Percentiles rank a stretch among this genome's conserved stretches.
Evolutionary conservation across 2,888 invertebrate genomes (phyloP).

Genomic region (Scaptomyza caliginosa): DNA sequence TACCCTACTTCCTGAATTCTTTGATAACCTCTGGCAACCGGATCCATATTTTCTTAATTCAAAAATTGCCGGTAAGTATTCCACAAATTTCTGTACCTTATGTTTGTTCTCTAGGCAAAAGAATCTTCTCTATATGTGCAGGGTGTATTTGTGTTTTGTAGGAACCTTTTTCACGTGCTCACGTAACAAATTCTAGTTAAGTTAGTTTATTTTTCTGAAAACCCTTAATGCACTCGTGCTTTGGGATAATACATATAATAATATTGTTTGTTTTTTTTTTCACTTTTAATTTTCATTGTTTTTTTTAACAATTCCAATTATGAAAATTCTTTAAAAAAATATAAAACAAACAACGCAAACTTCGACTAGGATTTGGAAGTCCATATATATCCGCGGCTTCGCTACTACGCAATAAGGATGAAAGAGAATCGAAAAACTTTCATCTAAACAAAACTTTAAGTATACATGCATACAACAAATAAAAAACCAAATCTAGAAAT

Average conservation of each 20-base stretch:
- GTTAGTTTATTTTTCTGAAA: not conserved
- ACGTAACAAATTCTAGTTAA: not conserved
- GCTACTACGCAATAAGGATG: constrained; percentile 82
- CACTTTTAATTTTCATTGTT: constrained; percentile 58
- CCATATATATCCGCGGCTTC: constrained; percentile 82
- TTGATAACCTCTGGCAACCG: constrained; percentile 94
- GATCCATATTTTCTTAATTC: constrained; percentile 94
- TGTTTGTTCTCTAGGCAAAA: not conserved
- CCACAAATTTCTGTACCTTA: not conserved
- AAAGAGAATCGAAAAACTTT: constrained; percentile 83
- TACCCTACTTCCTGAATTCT: constrained; percentile 91
- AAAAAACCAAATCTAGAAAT: constrained; percentile 64
- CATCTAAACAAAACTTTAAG: constrained; percentile 84
- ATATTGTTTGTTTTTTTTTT: constrained; percentile 64
- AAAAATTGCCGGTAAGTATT: constrained; percentile 90
- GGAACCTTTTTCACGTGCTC: constrained; percentile 8
- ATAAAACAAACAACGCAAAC: constrained; percentile 61
- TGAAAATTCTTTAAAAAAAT: too few relatives aligned
- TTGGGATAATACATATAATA: constrained; percentile 65
- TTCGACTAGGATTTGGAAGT: constrained; percentile 83
- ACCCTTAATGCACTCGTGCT: constrained; percentile 46
- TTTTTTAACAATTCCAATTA: constrained; percentile 62
- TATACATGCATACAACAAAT: too few relatives aligned
- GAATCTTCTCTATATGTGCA: constrained; percentile 1
- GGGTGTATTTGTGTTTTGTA: constrained; percentile 15